These are phyloP conservation scores for Sebastes dallii DNA, from an alignment of 2,797 vertebrate genomes.

Conservation along the genomic window DNA sequence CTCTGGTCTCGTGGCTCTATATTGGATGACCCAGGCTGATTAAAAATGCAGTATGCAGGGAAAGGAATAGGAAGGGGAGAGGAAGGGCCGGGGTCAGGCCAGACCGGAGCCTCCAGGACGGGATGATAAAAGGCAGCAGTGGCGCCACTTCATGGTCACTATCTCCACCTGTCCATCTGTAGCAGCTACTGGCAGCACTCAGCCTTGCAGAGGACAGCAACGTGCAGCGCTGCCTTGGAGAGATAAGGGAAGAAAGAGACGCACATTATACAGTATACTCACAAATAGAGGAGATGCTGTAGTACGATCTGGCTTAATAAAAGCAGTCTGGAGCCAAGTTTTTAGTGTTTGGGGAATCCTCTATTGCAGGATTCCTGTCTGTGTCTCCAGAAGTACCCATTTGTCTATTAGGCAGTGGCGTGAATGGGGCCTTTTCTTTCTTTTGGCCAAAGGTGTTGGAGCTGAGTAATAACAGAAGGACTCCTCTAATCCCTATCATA, in stretches of 20 bases:
- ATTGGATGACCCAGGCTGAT: conserved; percentile 79
- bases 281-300: conserved; percentile 47
- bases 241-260: conserved; percentile 69
- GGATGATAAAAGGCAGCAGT: conserved; percentile 77
- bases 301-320: conserved; percentile 35
- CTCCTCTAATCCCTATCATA: conserved; percentile 24
- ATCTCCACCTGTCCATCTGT: conserved; percentile 86
- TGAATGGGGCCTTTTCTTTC: conserved; percentile 23
- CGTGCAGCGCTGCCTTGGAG: conserved; percentile 43
- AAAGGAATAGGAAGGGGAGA: conserved; percentile 66
- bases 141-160: conserved; percentile 80
- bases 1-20: conserved; percentile 71
- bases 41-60: conserved; percentile 83
- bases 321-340: conserved; percentile 25
- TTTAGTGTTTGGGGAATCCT: conserved; percentile 38
- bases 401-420: background rate
- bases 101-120: conserved; percentile 77
- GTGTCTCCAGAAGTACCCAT: background rate
- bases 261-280: conserved; percentile 46
- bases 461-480: background rate
- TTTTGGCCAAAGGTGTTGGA: conserved; percentile 21
- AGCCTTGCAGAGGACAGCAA: conserved; percentile 59
- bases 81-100: conserved; percentile 74
- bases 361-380: background rate
- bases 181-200: conserved; percentile 77